Evolutionary conservation across 2,113 vertebrate species (phyloP).

Genomic region (Pseudopodoces humilis): DNA sequence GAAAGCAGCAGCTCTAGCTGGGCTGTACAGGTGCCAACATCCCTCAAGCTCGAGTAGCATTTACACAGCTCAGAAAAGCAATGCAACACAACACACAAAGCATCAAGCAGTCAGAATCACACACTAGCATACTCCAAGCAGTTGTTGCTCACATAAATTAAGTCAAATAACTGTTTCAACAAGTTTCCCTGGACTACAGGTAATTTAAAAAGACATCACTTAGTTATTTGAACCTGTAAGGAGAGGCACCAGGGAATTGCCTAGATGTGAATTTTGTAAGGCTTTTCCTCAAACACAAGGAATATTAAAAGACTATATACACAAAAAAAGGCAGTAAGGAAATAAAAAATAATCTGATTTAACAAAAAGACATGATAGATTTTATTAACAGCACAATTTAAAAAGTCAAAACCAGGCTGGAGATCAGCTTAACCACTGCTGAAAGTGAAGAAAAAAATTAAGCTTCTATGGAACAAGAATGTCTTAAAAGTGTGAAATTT

Average conservation of each 20-base stretch:
- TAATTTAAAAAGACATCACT: background rate
- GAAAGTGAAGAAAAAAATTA: background rate
- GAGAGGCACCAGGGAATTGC: background rate
- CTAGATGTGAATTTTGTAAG: background rate
- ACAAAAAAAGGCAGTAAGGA: background rate
- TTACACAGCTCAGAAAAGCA: background rate
- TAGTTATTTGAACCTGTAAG: background rate
- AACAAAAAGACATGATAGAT: background rate
- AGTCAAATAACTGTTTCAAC: background rate
- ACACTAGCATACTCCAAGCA: background rate
- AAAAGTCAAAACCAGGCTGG: background rate
- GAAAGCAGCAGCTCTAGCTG: background rate
- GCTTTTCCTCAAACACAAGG: background rate
- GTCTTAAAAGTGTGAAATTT: background rate
- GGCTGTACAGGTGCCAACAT: background rate
- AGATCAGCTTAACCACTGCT: background rate
- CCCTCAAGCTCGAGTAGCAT: rapidly evolving
- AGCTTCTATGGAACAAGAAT: background rate
- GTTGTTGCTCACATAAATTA: background rate
- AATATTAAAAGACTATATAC: background rate
- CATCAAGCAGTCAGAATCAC: background rate
- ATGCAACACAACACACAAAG: background rate
- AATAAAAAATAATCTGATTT: background rate
- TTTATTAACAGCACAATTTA: background rate
- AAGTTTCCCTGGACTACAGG: background rate